Conservation (phyloP, 2,888 invertebrate genomes). For the Aleiodes alternator region DNA sequence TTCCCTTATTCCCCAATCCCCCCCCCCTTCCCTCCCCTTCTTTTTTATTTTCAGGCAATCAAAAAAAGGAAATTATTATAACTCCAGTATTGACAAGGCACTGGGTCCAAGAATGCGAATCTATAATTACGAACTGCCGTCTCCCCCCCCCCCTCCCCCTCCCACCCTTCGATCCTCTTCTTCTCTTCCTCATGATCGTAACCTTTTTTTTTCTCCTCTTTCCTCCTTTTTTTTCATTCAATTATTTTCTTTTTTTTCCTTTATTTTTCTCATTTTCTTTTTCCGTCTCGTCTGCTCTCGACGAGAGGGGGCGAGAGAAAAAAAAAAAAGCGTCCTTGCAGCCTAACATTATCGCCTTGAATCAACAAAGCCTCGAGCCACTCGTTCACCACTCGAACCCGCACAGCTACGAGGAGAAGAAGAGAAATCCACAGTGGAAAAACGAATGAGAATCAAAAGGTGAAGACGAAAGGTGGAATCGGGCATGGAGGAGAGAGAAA, state of each 20-base stretch:
- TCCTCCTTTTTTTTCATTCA: slow-evolving; percentile 57
- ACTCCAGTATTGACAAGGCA: slow-evolving; percentile 53
- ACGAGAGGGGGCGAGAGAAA: slow-evolving; percentile 47
- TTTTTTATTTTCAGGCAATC: no score
- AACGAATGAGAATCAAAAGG: slow-evolving; percentile 37
- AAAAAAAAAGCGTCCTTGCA: slow-evolving; percentile 55
- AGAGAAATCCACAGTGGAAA: slow-evolving; percentile 29
- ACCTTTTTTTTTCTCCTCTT: slow-evolving; percentile 22
- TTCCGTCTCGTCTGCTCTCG: slow-evolving; percentile 22
- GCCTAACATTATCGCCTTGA: slow-evolving; percentile 72
- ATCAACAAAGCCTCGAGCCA: slow-evolving; percentile 69
- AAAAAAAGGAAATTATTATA: slow-evolving; percentile 33
- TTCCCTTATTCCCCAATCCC: neutral
- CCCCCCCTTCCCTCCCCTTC: no score
- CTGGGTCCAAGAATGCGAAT: slow-evolving; percentile 67
- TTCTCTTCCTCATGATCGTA: neutral
- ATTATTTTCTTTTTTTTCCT: slow-evolving; percentile 60
- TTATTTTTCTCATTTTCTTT: slow-evolving; percentile 42
- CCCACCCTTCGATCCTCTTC: neutral
- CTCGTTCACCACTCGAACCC: slow-evolving; percentile 37
- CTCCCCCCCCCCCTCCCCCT: slow-evolving; percentile 41
- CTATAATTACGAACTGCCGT: slow-evolving; percentile 69
- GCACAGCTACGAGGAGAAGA: slow-evolving; percentile 27
- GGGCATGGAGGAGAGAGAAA: no score
- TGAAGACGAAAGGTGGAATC: slow-evolving; percentile 44